Evolutionary conservation across 2,888 invertebrate genomes (phyloP).

Genomic region (Drosophila kambysellisi): DNA sequence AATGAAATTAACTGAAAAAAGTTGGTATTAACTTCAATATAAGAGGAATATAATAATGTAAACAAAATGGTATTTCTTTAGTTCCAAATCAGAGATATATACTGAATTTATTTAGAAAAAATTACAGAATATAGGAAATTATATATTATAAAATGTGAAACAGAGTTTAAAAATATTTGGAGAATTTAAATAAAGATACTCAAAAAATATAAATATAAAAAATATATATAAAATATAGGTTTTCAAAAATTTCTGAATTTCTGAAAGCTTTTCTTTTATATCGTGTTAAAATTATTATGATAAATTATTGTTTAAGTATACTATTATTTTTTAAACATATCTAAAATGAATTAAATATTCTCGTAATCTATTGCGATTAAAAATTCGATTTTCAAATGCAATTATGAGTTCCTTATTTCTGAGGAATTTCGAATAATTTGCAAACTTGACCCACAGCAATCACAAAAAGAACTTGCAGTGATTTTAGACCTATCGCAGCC

Average conservation of each 20-base stretch:
- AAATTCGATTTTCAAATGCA: constrained; percentile 5
- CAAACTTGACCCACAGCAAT: constrained; percentile 4
- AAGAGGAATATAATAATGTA: neutral
- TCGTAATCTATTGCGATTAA: neutral
- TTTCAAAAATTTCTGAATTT: neutral
- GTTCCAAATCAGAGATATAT: neutral
- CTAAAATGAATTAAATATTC: neutral
- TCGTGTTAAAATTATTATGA: neutral
- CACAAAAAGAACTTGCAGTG: constrained; percentile 15
- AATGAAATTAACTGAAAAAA: neutral
- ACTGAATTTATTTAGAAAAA: neutral
- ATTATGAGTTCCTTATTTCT: neutral
- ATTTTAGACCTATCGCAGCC: constrained; percentile 12
- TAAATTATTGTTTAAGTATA: too few relatives aligned
- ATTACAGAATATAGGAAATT: neutral
- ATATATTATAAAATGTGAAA: neutral
- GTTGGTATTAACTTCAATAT: neutral
- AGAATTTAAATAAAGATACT: neutral
- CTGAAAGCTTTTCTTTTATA: neutral
- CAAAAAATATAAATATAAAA: too few relatives aligned
- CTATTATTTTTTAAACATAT: neutral
- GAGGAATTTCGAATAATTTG: constrained; percentile 7
- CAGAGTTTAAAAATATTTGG: neutral
- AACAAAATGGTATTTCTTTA: neutral
- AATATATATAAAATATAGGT: too few relatives aligned